Conservation (phyloP, 1,140 invertebrate genomes). For the Papilio dardanus region DNA sequence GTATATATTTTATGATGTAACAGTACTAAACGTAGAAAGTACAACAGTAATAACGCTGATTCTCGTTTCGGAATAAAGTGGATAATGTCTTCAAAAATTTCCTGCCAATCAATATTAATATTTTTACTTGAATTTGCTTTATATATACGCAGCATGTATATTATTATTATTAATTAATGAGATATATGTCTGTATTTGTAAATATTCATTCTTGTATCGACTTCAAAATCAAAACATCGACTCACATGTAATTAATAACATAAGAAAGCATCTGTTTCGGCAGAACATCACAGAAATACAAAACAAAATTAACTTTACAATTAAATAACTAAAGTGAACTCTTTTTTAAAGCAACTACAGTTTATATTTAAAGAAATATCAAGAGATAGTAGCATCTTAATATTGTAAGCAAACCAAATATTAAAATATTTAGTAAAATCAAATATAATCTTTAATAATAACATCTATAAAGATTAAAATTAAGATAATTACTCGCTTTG, state of each 20-base stretch:
- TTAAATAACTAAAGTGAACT: not conserved
- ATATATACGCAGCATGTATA: too few relatives aligned
- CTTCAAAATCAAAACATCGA: constrained; percentile 32
- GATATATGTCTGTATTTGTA: not conserved
- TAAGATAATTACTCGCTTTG: not conserved
- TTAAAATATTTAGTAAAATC: not conserved
- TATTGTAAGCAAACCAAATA: not conserved
- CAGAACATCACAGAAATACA: constrained; percentile 44
- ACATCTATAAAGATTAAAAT: not conserved
- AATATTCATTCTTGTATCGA: not conserved
- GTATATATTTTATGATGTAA: too few relatives aligned
- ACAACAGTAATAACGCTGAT: too few relatives aligned
- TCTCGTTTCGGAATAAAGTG: too few relatives aligned
- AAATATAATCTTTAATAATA: not conserved
- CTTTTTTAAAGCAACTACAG: not conserved
- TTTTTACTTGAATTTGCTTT: too few relatives aligned
- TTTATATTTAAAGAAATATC: not conserved
- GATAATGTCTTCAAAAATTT: too few relatives aligned
- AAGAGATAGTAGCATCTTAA: not conserved
- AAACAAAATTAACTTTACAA: constrained; percentile 8
- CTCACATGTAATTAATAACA: constrained; percentile 40
- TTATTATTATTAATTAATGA: not conserved
- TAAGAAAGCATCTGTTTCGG: constrained; percentile 42
- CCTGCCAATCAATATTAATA: too few relatives aligned
- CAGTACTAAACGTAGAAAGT: too few relatives aligned